Conservation (phyloP, 2,113 vertebrate species). For the Hiodon alosoides region DNA sequence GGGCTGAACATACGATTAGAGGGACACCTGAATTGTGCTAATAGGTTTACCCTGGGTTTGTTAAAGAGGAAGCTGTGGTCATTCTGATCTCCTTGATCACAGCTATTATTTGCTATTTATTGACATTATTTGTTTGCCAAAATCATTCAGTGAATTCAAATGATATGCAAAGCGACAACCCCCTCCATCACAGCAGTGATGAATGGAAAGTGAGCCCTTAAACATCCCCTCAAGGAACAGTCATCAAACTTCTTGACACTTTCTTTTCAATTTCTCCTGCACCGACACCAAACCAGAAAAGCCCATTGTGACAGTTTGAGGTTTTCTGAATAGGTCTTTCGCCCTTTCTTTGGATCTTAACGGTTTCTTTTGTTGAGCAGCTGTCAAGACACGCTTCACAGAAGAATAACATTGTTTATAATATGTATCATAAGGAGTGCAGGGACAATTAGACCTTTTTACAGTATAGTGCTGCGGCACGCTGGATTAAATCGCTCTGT, state of each 20-base stretch:
- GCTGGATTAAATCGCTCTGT: too few species aligned
- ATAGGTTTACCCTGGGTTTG: too few species aligned
- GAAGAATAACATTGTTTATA: neutral
- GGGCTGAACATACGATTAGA: too few species aligned
- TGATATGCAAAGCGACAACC: slow-evolving; percentile 16
- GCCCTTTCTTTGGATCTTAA: neutral
- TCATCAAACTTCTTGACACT: neutral
- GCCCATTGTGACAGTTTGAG: neutral
- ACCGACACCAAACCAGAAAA: neutral
- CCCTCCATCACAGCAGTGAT: neutral
- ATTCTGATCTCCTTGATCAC: neutral
- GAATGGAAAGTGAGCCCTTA: neutral
- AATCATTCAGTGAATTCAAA: slow-evolving; percentile 15
- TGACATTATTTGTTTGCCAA: neutral
- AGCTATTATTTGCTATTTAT: neutral
- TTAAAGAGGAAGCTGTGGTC: neutral
- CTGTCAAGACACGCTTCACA: neutral
- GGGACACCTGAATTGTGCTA: too few species aligned
- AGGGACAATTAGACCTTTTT: neutral
- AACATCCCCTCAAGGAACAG: neutral
- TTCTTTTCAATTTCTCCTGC: neutral
- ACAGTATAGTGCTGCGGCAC: too few species aligned
- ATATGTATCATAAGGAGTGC: neutral
- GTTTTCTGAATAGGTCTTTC: neutral
- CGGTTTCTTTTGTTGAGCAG: neutral